phyloP scores from a whole-genome alignment of 2,888 invertebrate species.

The Scelioninae gen. 2 region DNA sequence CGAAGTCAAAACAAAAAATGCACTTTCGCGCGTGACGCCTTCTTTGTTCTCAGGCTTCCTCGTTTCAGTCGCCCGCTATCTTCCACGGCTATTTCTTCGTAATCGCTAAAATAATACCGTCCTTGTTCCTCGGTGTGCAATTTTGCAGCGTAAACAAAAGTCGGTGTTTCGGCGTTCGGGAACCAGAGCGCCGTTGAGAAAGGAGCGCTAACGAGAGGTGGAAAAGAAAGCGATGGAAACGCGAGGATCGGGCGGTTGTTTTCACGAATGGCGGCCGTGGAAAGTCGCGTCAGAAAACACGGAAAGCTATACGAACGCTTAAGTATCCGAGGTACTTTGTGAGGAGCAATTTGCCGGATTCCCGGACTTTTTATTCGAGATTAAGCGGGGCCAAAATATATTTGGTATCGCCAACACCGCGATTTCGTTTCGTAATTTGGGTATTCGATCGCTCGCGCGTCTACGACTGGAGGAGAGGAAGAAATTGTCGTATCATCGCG shows the following conservation, averaged over 20 bases:
- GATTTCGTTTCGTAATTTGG: no score
- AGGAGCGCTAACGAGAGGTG: constrained; percentile 42
- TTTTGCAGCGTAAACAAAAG: constrained; percentile 63
- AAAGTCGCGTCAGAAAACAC: constrained; percentile 19
- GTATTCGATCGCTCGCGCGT: no score
- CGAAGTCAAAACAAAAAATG: constrained; percentile 53
- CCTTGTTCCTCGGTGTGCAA: constrained; percentile 61
- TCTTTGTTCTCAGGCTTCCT: constrained; percentile 50
- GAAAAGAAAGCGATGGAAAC: constrained; percentile 45
- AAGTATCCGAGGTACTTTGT: constrained; percentile 46
- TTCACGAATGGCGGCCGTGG: constrained; percentile 24
- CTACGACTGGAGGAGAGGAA: no score
- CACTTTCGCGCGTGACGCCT: constrained; percentile 53
- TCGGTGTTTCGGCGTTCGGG: constrained; percentile 47
- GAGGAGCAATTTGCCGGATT: constrained; percentile 26
- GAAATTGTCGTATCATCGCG: no score
- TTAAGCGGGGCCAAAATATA: constrained; percentile 35
- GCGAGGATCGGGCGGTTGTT: constrained; percentile 27
- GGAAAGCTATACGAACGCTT: constrained; percentile 29
- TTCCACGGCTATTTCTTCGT: constrained; percentile 52
- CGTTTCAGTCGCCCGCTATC: constrained; percentile 48
- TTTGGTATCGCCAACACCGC: no score
- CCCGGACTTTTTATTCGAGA: constrained; percentile 5
- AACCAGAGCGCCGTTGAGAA: constrained; percentile 40
- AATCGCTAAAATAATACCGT: constrained; percentile 62